These are phyloP conservation scores for Trichechus manatus DNA, from an alignment of 2,113 vertebrate species.

Conservation along the genomic window DNA sequence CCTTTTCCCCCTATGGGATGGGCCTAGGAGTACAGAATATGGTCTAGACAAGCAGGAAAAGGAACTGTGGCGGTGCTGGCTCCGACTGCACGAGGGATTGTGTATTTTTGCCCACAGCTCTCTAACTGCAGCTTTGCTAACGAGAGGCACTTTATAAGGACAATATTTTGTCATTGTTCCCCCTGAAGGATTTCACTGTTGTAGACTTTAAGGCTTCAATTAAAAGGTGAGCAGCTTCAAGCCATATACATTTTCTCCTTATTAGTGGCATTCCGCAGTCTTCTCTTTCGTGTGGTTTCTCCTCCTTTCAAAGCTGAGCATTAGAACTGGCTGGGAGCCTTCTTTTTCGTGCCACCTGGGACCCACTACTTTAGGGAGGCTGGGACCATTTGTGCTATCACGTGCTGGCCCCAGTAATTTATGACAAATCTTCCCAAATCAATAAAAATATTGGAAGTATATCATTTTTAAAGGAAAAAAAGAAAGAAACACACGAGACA, in stretches of 20 bases:
- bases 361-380: conserved; percentile 78
- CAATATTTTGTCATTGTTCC: neutral
- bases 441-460: conserved; percentile 89
- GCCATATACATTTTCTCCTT: neutral
- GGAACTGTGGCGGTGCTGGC: neutral
- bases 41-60: neutral
- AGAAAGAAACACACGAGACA: conserved; percentile 76
- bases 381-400: conserved; percentile 82
- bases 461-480: conserved; percentile 88
- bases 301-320: neutral
- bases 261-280: neutral
- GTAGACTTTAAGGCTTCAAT: neutral
- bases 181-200: neutral
- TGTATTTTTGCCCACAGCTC: neutral
- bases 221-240: conserved; percentile 4
- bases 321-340: neutral
- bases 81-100: neutral
- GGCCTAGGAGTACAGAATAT: neutral
- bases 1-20: neutral
- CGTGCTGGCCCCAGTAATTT: conserved; percentile 83
- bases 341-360: neutral
- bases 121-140: neutral
- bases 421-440: conserved; percentile 87
- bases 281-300: neutral
- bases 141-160: neutral